phyloP scores from a whole-genome alignment of 2,797 vertebrate genomes.

The Meda fulgida region DNA sequence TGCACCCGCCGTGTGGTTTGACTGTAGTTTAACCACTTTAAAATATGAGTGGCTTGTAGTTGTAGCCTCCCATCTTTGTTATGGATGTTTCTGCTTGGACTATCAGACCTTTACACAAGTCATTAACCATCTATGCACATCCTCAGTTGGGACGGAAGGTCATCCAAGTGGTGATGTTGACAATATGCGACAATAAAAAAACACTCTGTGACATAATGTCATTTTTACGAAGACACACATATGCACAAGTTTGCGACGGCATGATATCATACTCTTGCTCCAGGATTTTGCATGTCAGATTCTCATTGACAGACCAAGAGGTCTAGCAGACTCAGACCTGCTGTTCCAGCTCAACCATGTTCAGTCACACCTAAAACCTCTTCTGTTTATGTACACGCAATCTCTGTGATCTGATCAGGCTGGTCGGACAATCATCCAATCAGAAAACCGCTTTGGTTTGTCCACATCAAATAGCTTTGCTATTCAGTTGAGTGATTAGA shows the following conservation, averaged over 20 bases:
- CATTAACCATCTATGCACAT: conserved; percentile 18
- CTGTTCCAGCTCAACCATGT: neutral
- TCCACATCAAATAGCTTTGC: neutral
- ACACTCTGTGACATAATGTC: neutral
- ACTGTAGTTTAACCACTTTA: conserved; percentile 4
- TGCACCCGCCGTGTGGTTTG: neutral
- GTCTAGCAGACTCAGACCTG: neutral
- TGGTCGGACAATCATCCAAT: neutral
- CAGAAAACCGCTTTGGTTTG: neutral
- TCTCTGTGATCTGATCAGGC: neutral
- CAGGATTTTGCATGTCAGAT: conserved; percentile 45
- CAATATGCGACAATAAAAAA: neutral
- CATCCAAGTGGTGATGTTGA: neutral
- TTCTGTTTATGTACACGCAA: neutral
- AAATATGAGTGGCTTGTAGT: neutral
- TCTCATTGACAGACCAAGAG: neutral
- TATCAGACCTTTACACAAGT: neutral
- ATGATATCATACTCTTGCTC: conserved; percentile 65
- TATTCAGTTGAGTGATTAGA: neutral
- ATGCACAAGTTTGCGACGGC: conserved; percentile 60
- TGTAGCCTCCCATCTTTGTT: conserved; percentile 7
- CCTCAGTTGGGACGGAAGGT: conserved; percentile 4
- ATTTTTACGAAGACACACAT: conserved; percentile 13
- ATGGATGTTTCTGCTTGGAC: conserved; percentile 12
- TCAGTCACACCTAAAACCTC: neutral